Percentiles rank a stretch among this genome's conserved stretches.
phyloP scores from a whole-genome alignment of 2,797 vertebrate genomes.

The Falco rusticolus region DNA sequence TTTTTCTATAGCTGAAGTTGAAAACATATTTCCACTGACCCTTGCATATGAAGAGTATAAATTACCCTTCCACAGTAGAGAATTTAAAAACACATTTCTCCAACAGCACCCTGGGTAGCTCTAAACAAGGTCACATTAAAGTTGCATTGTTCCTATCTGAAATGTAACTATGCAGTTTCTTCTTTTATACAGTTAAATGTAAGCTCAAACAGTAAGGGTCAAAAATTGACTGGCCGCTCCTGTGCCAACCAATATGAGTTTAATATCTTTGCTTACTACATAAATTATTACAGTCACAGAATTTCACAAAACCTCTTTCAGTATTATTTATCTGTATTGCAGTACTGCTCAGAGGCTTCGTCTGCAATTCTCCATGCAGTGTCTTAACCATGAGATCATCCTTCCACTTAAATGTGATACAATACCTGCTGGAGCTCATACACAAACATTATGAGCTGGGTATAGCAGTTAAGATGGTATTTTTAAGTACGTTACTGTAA shows the following conservation, averaged over 20 bases:
- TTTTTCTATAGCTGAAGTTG: neutral
- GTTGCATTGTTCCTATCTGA: constrained; percentile 36
- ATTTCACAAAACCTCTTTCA: neutral
- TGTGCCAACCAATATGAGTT: neutral
- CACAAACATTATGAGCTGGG: neutral
- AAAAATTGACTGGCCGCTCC: neutral
- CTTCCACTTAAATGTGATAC: neutral
- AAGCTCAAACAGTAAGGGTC: neutral
- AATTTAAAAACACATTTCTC: neutral
- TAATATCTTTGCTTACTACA: neutral
- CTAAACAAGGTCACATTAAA: constrained; percentile 62
- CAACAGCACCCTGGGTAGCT: neutral
- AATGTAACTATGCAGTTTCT: constrained; percentile 29
- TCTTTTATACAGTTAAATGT: neutral
- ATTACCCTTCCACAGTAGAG: neutral
- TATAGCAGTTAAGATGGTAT: neutral
- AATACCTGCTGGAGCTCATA: neutral
- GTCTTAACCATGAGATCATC: neutral
- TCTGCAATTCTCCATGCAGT: constrained; percentile 17
- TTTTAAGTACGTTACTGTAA: neutral
- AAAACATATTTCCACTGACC: neutral
- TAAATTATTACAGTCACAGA: neutral
- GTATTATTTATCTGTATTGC: constrained; percentile 16
- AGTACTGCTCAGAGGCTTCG: neutral
- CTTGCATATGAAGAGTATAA: neutral